Evolutionary conservation across 2,797 vertebrate genomes (phyloP).

Genomic region (Gobio occitaniae): DNA sequence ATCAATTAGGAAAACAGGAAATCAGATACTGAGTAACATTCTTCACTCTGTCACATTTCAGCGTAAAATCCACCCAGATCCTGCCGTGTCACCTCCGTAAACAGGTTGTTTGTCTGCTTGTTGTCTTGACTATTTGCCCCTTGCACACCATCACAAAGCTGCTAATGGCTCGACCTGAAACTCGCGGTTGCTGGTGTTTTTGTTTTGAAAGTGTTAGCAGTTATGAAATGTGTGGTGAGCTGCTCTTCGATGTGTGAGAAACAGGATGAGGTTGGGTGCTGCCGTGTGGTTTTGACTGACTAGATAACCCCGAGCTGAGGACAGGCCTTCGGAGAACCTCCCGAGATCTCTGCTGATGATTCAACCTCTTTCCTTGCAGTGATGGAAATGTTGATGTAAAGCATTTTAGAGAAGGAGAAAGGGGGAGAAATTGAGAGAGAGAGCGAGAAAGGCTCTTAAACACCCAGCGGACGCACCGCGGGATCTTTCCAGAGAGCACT

Average conservation of each 20-base stretch:
- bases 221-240: constrained; percentile 24
- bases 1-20: not conserved
- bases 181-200: constrained; percentile 46
- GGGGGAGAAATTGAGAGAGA: constrained; percentile 17
- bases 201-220: constrained; percentile 54
- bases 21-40: not conserved
- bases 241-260: constrained; percentile 53
- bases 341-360: constrained; percentile 5
- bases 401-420: constrained; percentile 13
- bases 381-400: constrained; percentile 35
- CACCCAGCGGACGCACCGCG: constrained; percentile 3
- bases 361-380: constrained; percentile 2
- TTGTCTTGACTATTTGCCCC: not conserved
- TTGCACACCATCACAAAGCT: not conserved
- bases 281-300: constrained; percentile 43
- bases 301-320: constrained; percentile 35
- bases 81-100: not conserved
- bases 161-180: constrained; percentile 24
- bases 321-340: constrained; percentile 40
- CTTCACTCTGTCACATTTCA: not conserved
- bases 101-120: constrained; percentile 32
- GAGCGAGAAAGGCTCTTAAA: constrained; percentile 3
- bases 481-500: constrained; percentile 28
- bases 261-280: constrained; percentile 57
- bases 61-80: not conserved